phyloP scores from a whole-genome alignment of 1,140 invertebrate species.

The Ptiloglossa arizonensis region DNA sequence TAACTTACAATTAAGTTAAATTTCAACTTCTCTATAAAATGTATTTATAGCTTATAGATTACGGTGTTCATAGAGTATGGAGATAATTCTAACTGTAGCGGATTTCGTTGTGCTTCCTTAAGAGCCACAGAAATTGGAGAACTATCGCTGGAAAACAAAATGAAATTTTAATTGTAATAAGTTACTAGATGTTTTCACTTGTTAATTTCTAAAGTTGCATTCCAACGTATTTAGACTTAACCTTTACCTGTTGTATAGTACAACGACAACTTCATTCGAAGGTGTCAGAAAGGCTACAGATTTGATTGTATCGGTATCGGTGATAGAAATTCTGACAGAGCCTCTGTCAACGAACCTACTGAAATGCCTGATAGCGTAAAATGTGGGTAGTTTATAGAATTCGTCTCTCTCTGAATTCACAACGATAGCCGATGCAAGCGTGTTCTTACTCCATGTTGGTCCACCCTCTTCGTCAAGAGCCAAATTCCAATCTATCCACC shows the following conservation, averaged over 20 bases:
- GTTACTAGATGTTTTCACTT: no score
- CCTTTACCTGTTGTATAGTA: constrained; percentile 87
- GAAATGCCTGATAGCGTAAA: constrained; percentile 93
- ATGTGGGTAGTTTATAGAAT: constrained; percentile 95
- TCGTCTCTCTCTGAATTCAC: constrained; percentile 86
- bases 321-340: constrained; percentile 81
- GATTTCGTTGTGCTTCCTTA: constrained; percentile 22
- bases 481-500: constrained; percentile 97
- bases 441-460: constrained; percentile 91
- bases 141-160: constrained; percentile 37
- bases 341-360: constrained; percentile 89
- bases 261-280: constrained; percentile 82
- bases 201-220: no score
- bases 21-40: neutral
- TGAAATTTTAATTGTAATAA: neutral
- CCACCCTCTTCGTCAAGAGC: constrained; percentile 89
- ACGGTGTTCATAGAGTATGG: constrained; percentile 57
- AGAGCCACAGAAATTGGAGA: constrained; percentile 28
- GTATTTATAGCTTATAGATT: constrained; percentile 38
- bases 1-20: no score
- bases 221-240: no score
- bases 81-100: constrained; percentile 34
- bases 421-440: constrained; percentile 89
- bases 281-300: constrained; percentile 84
- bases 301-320: constrained; percentile 58